Percentiles rank a stretch among this genome's conserved stretches.
These are phyloP conservation scores for Upupa epops DNA, from an alignment of 2,113 vertebrate species.

Conservation along the genomic window DNA sequence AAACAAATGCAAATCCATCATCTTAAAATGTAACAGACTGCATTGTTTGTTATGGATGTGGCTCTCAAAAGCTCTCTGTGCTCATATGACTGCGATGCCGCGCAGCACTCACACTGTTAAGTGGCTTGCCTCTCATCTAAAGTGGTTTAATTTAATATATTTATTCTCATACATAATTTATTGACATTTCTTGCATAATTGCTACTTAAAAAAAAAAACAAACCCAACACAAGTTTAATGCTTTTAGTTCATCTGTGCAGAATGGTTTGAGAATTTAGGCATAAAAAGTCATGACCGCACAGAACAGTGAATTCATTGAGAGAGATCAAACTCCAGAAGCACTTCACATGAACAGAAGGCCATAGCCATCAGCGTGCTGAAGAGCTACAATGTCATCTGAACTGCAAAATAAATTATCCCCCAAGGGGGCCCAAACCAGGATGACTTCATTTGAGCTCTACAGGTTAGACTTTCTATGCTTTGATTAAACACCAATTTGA, in stretches of 20 bases:
- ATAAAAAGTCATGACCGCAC: not conserved
- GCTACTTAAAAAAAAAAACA: not conserved
- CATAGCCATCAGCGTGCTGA: not conserved
- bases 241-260: conserved; percentile 22
- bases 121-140: not conserved
- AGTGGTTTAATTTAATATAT: conserved; percentile 16
- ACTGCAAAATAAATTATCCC: not conserved
- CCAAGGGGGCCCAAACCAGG: not conserved
- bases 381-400: not conserved
- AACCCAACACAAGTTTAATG: not conserved
- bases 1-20: conserved; percentile 42
- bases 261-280: not conserved
- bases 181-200: conserved; percentile 12
- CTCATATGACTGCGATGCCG: not conserved
- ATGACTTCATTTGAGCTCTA: not conserved
- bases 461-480: not conserved
- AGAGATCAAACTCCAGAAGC: not conserved
- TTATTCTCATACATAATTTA: conserved; percentile 49
- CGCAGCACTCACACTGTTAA: not conserved
- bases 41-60: conserved; percentile 36
- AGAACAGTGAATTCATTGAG: not conserved
- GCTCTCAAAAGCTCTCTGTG: not conserved
- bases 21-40: not conserved
- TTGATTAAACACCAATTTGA: not conserved
- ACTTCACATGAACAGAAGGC: not conserved